Evolutionary conservation across 1,140 invertebrate species (phyloP).

Genomic region (Acromyrmex charruanus): DNA sequence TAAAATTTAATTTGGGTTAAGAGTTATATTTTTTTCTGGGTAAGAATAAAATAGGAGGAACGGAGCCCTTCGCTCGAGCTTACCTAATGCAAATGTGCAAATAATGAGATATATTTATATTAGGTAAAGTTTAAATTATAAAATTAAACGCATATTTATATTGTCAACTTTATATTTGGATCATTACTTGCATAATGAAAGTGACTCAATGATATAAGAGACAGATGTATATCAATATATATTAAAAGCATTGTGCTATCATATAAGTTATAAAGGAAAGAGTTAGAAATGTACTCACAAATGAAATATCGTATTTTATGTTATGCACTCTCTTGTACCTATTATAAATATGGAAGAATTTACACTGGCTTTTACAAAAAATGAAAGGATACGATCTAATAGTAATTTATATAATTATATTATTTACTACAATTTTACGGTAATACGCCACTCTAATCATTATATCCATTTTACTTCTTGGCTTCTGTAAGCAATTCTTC

Average conservation of each 20-base stretch:
- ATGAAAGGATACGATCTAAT: neutral
- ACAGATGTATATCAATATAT: neutral
- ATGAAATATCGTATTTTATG: neutral
- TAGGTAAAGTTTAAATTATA: too few species aligned
- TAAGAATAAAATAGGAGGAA: too few species aligned
- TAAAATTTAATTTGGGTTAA: too few species aligned
- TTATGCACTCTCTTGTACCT: neutral
- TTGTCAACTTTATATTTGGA: neutral
- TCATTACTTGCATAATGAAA: neutral
- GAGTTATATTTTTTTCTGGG: too few species aligned
- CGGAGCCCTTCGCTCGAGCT: too few species aligned
- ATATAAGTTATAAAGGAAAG: neutral
- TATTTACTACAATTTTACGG: neutral
- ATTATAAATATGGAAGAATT: neutral
- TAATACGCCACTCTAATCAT: neutral
- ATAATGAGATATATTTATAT: too few species aligned
- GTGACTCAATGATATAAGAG: neutral
- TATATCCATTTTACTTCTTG: neutral
- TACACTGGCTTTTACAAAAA: neutral
- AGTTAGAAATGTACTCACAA: neutral
- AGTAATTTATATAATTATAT: conserved; percentile 26
- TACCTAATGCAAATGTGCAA: too few species aligned
- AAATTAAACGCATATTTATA: neutral
- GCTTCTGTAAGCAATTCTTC: neutral
- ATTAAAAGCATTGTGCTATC: neutral